Percentiles rank a stretch among this genome's conserved stretches.
Evolutionary conservation across 2,888 invertebrate species (phyloP).

Genomic region (Epinotia nisella): DNA sequence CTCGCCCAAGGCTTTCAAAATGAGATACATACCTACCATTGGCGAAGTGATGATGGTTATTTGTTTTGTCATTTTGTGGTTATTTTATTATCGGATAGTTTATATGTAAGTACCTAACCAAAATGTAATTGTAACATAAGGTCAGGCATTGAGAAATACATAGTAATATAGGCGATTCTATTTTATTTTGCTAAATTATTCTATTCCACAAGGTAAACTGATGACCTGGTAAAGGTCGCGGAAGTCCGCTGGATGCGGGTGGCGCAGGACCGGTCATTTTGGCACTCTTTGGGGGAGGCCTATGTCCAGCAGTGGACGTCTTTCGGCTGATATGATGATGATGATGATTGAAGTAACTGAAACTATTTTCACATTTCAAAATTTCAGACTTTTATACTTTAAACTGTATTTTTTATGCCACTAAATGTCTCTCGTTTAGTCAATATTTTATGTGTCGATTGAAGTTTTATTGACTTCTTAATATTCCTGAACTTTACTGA

Average conservation of each 20-base stretch:
- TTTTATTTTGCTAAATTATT: not conserved
- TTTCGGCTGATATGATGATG: too few relatives aligned
- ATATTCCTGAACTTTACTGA: slow-evolving; percentile 32
- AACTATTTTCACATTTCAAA: not conserved
- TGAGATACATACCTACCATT: slow-evolving; percentile 18
- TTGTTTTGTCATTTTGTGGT: slow-evolving; percentile 5
- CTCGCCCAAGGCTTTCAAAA: slow-evolving; percentile 52
- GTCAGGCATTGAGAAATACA: not conserved
- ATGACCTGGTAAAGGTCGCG: too few relatives aligned
- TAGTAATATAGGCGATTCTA: not conserved
- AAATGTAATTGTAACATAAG: slow-evolving; percentile 6
- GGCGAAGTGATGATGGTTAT: slow-evolving; percentile 10
- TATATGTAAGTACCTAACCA: not conserved
- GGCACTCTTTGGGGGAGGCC: too few relatives aligned
- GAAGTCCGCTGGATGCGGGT: too few relatives aligned
- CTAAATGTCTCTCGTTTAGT: not conserved
- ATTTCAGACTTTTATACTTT: not conserved
- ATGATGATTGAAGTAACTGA: not conserved
- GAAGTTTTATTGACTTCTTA: not conserved
- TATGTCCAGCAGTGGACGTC: too few relatives aligned
- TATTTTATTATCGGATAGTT: not conserved
- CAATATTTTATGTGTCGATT: not conserved
- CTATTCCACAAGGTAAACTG: too few relatives aligned
- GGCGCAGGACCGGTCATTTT: too few relatives aligned
- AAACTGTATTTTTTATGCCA: not conserved